Conservation (phyloP, 2,797 vertebrate genomes). For the Rhadinocentrus ornatus region DNA sequence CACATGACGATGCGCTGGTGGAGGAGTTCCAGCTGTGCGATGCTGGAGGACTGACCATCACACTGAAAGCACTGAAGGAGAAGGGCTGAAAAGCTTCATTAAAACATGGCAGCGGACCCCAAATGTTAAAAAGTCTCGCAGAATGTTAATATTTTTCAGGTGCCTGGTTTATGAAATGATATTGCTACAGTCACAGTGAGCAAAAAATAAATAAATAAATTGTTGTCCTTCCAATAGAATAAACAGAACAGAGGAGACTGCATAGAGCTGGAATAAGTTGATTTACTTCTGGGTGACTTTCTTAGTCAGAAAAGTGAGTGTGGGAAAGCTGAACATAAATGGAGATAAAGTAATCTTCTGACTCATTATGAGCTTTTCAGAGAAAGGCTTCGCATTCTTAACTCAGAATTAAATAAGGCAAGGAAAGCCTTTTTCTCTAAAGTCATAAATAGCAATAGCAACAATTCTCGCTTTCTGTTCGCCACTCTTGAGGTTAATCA, state of each 20-base stretch:
- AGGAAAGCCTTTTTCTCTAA: too few relatives aligned
- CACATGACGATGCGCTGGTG: slow-evolving; percentile 58
- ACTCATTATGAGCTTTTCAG: too few relatives aligned
- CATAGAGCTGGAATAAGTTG: not conserved
- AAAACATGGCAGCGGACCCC: not conserved
- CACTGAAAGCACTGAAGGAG: slow-evolving; percentile 76
- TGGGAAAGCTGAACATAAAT: too few relatives aligned
- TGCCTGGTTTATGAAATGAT: not conserved
- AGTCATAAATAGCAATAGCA: too few relatives aligned
- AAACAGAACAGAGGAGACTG: slow-evolving; percentile 67
- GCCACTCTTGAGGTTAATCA: too few relatives aligned
- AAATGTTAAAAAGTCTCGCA: too few relatives aligned
- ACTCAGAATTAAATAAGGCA: too few relatives aligned
- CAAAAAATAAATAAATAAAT: not conserved
- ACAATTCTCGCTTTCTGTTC: too few relatives aligned
- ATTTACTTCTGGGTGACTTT: slow-evolving; percentile 13
- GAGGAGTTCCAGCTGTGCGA: slow-evolving; percentile 76
- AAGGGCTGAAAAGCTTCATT: slow-evolving; percentile 42
- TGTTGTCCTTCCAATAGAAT: slow-evolving; percentile 45
- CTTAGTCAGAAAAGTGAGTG: too few relatives aligned
- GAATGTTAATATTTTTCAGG: not conserved
- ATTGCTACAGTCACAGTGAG: not conserved
- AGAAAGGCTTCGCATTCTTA: too few relatives aligned
- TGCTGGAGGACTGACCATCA: slow-evolving; percentile 64
- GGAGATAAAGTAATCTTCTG: too few relatives aligned